These are phyloP conservation scores for Tetramorium bicarinatum DNA, from an alignment of 2,888 invertebrate genomes.

Conservation along the genomic window DNA sequence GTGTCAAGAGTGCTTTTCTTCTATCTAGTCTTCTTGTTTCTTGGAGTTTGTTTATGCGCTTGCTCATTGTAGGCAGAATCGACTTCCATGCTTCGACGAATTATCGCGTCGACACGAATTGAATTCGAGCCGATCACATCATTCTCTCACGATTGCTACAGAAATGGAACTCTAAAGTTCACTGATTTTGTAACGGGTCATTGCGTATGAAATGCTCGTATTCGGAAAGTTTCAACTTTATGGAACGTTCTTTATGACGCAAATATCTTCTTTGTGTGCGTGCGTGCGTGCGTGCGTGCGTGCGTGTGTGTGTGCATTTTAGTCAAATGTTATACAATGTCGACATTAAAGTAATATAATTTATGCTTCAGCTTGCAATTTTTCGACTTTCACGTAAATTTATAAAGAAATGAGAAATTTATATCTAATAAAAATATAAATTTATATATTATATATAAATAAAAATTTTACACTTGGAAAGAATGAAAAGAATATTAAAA, in stretches of 20 bases:
- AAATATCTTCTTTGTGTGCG: not conserved
- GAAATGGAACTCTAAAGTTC: constrained; percentile 27
- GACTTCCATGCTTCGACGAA: constrained; percentile 16
- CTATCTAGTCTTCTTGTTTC: constrained; percentile 11
- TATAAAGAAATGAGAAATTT: not conserved
- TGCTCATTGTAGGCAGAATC: not conserved
- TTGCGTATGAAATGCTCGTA: not conserved
- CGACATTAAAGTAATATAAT: not conserved
- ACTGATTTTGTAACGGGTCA: constrained; percentile 7
- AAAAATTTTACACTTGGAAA: not conserved
- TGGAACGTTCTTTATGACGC: not conserved
- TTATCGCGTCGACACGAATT: constrained; percentile 29
- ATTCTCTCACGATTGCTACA: not conserved
- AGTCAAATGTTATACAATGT: not conserved
- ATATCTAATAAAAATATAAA: not conserved
- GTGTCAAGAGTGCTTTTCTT: not conserved
- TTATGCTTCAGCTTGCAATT: not conserved
- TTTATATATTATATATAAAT: no score
- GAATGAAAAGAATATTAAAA: not conserved
- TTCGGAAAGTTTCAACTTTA: not conserved
- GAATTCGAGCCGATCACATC: constrained; percentile 11
- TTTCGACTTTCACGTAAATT: not conserved
- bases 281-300: no score
- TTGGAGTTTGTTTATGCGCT: constrained; percentile 12
- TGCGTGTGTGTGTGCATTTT: not conserved